Base-by-base conservation (phyloP, 2,797 vertebrate species). In the Luscinia megarhynchos region DNA sequence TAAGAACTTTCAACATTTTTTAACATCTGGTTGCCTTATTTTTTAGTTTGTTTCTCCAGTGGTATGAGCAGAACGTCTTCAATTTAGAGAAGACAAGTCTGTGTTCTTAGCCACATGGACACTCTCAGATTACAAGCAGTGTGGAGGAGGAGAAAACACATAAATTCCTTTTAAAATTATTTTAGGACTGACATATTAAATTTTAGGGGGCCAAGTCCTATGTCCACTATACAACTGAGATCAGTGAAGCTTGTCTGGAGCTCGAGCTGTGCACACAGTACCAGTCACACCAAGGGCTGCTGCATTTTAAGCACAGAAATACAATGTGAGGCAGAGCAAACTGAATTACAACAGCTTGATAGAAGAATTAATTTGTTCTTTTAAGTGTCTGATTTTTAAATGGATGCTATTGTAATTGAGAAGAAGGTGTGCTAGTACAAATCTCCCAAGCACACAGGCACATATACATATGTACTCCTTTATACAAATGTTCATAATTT, bases 11-110 rank as follows among this genome's bases (percentile, higher is more conserved):
- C 79, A 85, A 95, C 96, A 89, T 84, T 90, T 95, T 97, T 94
- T 92, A 97, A 98, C 97, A 98, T 98, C 98, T 98, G 97, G 97
- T 91, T 97, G 94, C 94, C 96, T 97, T 96, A 97, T 94, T 97
- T 94, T 94, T 95, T 5, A 79, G 75, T 95, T 96, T 97, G 94
- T 93, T 94, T 94, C 90, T 96, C 62, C 63, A 95, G 75, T 72
- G 63, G 63, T 94, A 85, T 73, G 79, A 93, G 78, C 61, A 93
- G 84, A 97, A 94, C 58, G 2, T 97, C 95, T 96, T 96, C 95
- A 93, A n/a, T 80, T 93, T 90, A 80, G 63, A 75, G 79, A 91
- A 89, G 85, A 89, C 89, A 93, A 78, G 87, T 61, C 59, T 91
- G 46, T 87, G 41, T 76, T 80, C 80, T 87, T 51, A 90, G 91